A percentile compares a stretch with the other conserved stretches of the same genome.
phyloP scores from a whole-genome alignment of 1,140 invertebrate species.

The Bombus confusus region DNA sequence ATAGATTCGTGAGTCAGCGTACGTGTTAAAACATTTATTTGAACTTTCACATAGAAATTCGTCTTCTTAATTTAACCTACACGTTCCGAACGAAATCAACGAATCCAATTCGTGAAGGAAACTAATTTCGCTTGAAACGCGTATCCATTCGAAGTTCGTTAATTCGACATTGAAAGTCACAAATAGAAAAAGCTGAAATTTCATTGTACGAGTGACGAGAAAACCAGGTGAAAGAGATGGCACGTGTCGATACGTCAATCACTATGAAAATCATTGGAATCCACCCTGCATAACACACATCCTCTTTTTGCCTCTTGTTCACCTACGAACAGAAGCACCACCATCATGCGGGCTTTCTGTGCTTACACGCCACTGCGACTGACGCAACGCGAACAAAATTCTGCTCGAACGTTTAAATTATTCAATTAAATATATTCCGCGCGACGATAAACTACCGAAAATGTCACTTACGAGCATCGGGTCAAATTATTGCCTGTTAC shows the following conservation, averaged over 20 bases:
- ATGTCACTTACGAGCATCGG: background rate
- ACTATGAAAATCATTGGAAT: conserved; percentile 51
- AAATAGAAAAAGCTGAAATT: conserved; percentile 41
- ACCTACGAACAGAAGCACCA: background rate
- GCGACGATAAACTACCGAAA: background rate
- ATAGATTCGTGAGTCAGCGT: too few relatives aligned
- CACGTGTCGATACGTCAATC: conserved; percentile 64
- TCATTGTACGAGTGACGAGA: conserved; percentile 44
- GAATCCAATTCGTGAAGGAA: background rate
- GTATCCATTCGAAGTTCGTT: conserved; percentile 21
- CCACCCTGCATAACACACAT: conserved; percentile 18
- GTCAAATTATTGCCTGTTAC: too few relatives aligned
- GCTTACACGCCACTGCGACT: background rate
- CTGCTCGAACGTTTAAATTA: conserved; percentile 20
- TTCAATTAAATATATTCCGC: background rate
- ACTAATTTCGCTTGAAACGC: conserved; percentile 1
- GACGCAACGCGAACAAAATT: conserved; percentile 9
- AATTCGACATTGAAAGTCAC: conserved; percentile 29
- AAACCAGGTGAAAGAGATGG: conserved; percentile 53
- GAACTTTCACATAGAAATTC: background rate
- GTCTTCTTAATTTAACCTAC: background rate
- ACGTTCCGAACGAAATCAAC: background rate
- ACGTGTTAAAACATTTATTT: background rate
- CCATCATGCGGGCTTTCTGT: conserved; percentile 12
- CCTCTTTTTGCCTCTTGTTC: conserved; percentile 39